phyloP scores from a whole-genome alignment of 1,140 invertebrate species.

The Rhagoletis zephyria region DNA sequence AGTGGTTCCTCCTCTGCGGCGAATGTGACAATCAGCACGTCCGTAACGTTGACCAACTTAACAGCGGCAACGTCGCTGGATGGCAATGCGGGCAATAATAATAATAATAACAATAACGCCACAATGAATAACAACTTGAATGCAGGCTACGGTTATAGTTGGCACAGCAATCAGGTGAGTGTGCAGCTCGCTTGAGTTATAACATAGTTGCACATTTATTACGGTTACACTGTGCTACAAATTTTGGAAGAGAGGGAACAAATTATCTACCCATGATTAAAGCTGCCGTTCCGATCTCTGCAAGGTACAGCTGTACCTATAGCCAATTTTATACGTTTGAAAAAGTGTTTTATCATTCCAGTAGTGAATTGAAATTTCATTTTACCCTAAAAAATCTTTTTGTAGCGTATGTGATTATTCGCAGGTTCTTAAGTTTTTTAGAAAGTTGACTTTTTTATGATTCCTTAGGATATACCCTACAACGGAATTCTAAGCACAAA shows the following conservation, averaged over 20 bases:
- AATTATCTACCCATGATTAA: too few relatives aligned
- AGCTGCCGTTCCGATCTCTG: too few relatives aligned
- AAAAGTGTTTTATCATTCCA: too few relatives aligned
- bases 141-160: slow-evolving; percentile 64
- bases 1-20: slow-evolving; percentile 26
- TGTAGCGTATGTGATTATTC: too few relatives aligned
- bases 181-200: not conserved
- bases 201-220: not conserved
- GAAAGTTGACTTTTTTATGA: too few relatives aligned
- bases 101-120: slow-evolving; percentile 58
- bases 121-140: slow-evolving; percentile 62
- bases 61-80: slow-evolving; percentile 39
- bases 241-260: not conserved
- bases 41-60: slow-evolving; percentile 55
- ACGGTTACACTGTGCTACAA: not conserved
- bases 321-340: too few relatives aligned
- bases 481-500: too few relatives aligned
- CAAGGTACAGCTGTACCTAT: too few relatives aligned
- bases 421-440: too few relatives aligned
- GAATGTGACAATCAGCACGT: slow-evolving; percentile 47
- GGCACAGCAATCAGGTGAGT: slow-evolving; percentile 72
- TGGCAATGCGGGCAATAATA: slow-evolving; percentile 47
- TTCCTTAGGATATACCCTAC: too few relatives aligned
- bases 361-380: too few relatives aligned
- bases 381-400: too few relatives aligned